Evolutionary conservation across 2,113 vertebrate species (phyloP).

Genomic region (Perca fluviatilis): DNA sequence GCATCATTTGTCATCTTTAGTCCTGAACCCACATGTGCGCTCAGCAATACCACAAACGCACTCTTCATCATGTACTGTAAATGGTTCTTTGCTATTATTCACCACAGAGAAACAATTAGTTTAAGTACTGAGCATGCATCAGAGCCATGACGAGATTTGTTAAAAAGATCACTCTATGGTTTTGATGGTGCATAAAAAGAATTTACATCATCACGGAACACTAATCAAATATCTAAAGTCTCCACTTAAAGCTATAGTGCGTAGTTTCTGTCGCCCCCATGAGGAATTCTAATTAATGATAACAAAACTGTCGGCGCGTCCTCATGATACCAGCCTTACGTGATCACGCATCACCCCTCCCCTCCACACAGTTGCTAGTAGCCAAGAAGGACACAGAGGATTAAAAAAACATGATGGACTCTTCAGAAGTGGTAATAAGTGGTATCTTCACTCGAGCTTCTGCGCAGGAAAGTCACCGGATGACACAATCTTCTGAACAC

Average conservation of each 20-base stretch:
- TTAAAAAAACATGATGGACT: too few relatives aligned
- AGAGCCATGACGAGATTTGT: conserved; percentile 59
- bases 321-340: too few relatives aligned
- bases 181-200: conserved; percentile 62
- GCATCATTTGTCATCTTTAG: conserved; percentile 55
- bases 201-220: conserved; percentile 55
- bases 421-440: too few relatives aligned
- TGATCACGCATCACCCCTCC: too few relatives aligned
- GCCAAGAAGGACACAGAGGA: too few relatives aligned
- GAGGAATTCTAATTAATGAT: too few relatives aligned
- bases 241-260: conserved; percentile 7
- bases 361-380: too few relatives aligned
- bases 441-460: too few relatives aligned
- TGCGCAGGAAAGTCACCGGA: too few relatives aligned
- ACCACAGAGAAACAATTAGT: conserved; percentile 71
- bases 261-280: too few relatives aligned
- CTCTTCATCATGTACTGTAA: conserved; percentile 43
- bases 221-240: conserved; percentile 54
- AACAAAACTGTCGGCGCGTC: too few relatives aligned
- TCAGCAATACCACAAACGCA: conserved; percentile 32
- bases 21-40: conserved; percentile 26
- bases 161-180: conserved; percentile 50
- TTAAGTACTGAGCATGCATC: conserved; percentile 60
- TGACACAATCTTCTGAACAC: too few relatives aligned
- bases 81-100: conserved; percentile 58